These are phyloP conservation scores for Cecropterus lyciades DNA, from an alignment of 1,140 invertebrate species.

Conservation along the genomic window DNA sequence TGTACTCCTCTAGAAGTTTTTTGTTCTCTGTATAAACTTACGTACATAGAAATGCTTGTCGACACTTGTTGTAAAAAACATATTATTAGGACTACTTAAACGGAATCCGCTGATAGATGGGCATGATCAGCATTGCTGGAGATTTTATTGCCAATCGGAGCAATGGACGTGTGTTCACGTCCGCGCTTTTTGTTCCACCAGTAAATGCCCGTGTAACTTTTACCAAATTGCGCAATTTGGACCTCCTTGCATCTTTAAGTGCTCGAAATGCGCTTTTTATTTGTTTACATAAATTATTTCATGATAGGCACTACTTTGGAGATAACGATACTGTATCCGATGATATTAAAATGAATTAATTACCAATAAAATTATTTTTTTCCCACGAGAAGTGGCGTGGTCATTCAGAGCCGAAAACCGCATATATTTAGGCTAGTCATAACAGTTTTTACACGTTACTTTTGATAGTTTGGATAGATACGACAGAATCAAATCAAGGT, in stretches of 20 bases:
- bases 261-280: slow-evolving; percentile 36
- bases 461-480: slow-evolving; percentile 48
- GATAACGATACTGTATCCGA: slow-evolving; percentile 20
- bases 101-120: slow-evolving; percentile 50
- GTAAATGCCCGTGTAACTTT: slow-evolving; percentile 65
- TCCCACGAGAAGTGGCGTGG: slow-evolving; percentile 61
- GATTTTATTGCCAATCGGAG: slow-evolving; percentile 51
- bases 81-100: slow-evolving; percentile 41
- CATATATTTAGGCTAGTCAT: slow-evolving; percentile 56
- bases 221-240: slow-evolving; percentile 64
- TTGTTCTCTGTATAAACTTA: slow-evolving; percentile 3
- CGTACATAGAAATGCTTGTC: slow-evolving; percentile 32
- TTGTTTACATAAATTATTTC: slow-evolving; percentile 12
- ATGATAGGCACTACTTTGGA: slow-evolving; percentile 4
- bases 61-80: slow-evolving; percentile 40
- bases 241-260: slow-evolving; percentile 36
- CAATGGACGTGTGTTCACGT: slow-evolving; percentile 50
- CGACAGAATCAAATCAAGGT: slow-evolving; percentile 41
- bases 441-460: slow-evolving; percentile 58
- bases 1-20: not conserved
- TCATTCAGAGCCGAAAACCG: slow-evolving; percentile 53
- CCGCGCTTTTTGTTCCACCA: slow-evolving; percentile 51
- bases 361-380: slow-evolving; percentile 52
- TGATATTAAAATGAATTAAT: slow-evolving; percentile 38
- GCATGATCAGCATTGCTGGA: slow-evolving; percentile 48